Evolutionary conservation across 2,888 invertebrate species (phyloP).

Genomic region (Sesia bembeciformis): DNA sequence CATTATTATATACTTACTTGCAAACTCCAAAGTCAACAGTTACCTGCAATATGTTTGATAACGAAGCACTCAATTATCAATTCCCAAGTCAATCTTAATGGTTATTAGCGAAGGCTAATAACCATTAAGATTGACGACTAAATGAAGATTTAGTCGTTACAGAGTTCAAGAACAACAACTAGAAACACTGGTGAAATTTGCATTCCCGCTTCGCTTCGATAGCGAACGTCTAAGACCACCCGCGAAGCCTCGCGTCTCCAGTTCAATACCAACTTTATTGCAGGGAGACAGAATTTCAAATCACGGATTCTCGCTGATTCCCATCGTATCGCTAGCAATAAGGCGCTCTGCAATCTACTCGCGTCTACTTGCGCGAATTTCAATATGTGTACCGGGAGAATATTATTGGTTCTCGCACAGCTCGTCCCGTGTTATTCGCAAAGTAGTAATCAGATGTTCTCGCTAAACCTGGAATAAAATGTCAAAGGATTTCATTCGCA

Average conservation of each 20-base stretch:
- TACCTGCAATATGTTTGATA: no score
- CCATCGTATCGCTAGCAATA: conserved; percentile 44
- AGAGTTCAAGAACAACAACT: conserved; percentile 42
- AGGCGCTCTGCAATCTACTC: conserved; percentile 50
- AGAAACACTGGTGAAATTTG: conserved; percentile 63
- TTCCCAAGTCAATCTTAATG: no score
- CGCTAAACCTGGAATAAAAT: neutral
- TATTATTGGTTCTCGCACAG: conserved; percentile 26
- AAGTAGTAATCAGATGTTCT: neutral
- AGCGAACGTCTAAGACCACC: conserved; percentile 66
- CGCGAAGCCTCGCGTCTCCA: conserved; percentile 46
- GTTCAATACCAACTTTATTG: conserved; percentile 60
- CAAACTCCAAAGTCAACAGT: no score
- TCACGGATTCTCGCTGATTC: conserved; percentile 22
- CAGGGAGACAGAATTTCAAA: conserved; percentile 43
- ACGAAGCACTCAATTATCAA: no score
- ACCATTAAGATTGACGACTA: no score
- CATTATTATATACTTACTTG: no score
- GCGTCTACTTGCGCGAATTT: conserved; percentile 43
- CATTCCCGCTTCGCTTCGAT: conserved; percentile 62
- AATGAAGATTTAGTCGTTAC: conserved; percentile 1
- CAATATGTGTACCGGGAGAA: conserved; percentile 37
- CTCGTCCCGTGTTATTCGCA: neutral
- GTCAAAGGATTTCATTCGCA: neutral
- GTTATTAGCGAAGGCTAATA: no score